Evolutionary conservation across 2,113 vertebrate species (phyloP).

Genomic region (Lepus europaeus): DNA sequence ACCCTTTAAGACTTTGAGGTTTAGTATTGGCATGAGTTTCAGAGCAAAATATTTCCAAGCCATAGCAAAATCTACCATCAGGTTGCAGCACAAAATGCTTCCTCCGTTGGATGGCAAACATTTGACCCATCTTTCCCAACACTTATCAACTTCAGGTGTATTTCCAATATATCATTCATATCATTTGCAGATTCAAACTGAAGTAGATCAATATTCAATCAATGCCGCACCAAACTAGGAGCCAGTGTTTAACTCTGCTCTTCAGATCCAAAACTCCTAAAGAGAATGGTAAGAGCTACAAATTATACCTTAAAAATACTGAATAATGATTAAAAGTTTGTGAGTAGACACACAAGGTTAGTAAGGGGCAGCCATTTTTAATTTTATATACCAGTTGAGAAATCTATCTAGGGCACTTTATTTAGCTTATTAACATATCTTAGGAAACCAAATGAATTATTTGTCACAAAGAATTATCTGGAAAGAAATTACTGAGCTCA

Average conservation of each 20-base stretch:
- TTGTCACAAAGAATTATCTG: conserved; percentile 87
- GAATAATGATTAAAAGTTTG: conserved; percentile 41
- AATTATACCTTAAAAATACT: not conserved
- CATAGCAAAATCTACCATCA: not conserved
- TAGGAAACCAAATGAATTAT: conserved; percentile 83
- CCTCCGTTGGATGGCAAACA: not conserved
- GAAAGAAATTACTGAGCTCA: conserved; percentile 85
- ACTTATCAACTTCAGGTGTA: not conserved
- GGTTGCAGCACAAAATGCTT: not conserved
- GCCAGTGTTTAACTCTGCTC: not conserved
- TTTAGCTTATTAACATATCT: conserved; percentile 81
- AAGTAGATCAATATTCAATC: not conserved
- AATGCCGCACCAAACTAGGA: not conserved
- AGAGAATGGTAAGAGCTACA: not conserved
- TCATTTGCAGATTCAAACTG: not conserved
- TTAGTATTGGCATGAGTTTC: too few relatives aligned
- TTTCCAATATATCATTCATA: not conserved
- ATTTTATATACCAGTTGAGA: conserved; percentile 59
- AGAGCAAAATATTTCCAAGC: too few relatives aligned
- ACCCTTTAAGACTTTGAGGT: too few relatives aligned
- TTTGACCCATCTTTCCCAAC: not conserved
- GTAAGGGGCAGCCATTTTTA: conserved; percentile 72
- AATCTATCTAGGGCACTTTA: conserved; percentile 72
- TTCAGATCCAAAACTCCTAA: not conserved
- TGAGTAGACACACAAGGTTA: not conserved